A percentile compares a stretch with the other conserved stretches of the same genome.
Conservation (phyloP, 2,113 vertebrate genomes). For the Climacteris rufus region DNA sequence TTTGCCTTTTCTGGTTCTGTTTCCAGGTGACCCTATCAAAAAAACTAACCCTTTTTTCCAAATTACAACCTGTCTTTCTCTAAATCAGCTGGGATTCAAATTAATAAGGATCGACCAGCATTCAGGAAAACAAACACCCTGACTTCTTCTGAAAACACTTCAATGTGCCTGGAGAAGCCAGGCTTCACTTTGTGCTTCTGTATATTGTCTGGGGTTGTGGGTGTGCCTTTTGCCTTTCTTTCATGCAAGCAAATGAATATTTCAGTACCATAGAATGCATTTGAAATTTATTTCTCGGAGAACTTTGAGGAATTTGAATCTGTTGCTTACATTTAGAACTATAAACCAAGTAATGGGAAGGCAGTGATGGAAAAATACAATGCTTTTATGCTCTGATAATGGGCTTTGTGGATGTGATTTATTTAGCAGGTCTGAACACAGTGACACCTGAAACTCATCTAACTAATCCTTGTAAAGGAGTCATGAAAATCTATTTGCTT, state of each 20-base stretch:
- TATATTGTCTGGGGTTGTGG: background rate
- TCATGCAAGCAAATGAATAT: background rate
- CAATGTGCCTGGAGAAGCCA: background rate
- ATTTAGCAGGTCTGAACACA: background rate
- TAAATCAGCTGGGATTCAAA: background rate
- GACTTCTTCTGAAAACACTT: background rate
- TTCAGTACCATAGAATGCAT: background rate
- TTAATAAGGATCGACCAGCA: background rate
- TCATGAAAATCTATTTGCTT: background rate
- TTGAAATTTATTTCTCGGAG: background rate
- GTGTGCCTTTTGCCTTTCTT: background rate
- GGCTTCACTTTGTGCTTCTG: background rate
- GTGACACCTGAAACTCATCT: background rate
- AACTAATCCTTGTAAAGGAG: background rate
- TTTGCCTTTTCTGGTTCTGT: background rate
- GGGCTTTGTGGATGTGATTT: background rate
- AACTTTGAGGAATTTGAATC: background rate
- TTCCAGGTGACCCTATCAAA: background rate
- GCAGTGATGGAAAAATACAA: background rate
- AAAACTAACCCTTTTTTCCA: background rate
- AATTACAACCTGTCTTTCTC: background rate
- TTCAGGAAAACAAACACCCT: background rate
- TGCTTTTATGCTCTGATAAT: background rate
- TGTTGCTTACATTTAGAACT: background rate
- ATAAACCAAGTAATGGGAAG: background rate